Percentiles rank a stretch among this genome's conserved stretches.
phyloP scores from a whole-genome alignment of 1,140 invertebrate genomes.

The Heterodera carotae region DNA sequence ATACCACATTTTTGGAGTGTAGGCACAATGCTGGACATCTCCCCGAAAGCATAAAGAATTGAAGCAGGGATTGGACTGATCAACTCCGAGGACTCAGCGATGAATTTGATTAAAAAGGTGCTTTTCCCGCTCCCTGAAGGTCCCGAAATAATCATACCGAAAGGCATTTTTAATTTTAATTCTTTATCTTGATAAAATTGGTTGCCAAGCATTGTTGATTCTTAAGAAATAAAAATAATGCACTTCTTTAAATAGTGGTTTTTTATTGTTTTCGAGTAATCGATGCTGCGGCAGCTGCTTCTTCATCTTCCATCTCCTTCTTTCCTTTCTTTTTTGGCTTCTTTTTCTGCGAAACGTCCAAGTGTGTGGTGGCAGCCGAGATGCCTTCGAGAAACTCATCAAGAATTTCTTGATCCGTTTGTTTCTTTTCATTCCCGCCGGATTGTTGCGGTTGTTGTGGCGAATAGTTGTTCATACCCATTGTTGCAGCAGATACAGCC shows the following conservation, averaged over 20 bases:
- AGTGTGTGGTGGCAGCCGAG: not conserved
- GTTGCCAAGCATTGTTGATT: not conserved
- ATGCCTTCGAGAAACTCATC: not conserved
- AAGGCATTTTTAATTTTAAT: constrained; percentile 22
- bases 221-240: too few species aligned
- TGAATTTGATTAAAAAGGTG: constrained; percentile 8
- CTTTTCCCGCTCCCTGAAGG: constrained; percentile 18
- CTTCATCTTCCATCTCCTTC: not conserved
- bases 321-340: not conserved
- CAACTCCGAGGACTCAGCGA: constrained; percentile 1
- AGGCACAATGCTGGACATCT: constrained; percentile 23
- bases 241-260: not conserved
- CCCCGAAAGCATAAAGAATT: constrained; percentile 27
- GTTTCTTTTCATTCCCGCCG: not conserved
- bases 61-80: constrained; percentile 1
- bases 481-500: not conserved
- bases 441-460: not conserved
- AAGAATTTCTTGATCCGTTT: not conserved
- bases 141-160: constrained; percentile 24
- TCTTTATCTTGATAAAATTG: constrained; percentile 14
- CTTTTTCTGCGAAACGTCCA: not conserved
- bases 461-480: not conserved
- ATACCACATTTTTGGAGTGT: constrained; percentile 15
- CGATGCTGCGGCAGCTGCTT: not conserved
- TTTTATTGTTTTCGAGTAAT: not conserved